Percentiles rank a stretch among this genome's conserved stretches.
Evolutionary conservation across 2,113 vertebrate species (phyloP).

Genomic region (Delphinus delphis): DNA sequence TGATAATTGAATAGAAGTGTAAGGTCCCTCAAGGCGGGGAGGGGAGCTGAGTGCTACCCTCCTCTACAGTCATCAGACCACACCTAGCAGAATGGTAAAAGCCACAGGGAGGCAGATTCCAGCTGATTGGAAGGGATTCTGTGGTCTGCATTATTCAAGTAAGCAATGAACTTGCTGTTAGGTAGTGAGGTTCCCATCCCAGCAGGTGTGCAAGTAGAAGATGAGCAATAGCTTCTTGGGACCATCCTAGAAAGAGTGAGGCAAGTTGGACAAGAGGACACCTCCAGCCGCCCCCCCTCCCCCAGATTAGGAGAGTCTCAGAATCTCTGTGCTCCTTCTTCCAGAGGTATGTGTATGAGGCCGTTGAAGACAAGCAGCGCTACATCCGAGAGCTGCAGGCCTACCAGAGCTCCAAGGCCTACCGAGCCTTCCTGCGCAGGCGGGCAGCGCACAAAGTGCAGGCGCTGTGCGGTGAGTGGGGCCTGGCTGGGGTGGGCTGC

Average conservation of each 20-base stretch:
- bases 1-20: neutral
- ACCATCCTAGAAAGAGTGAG: neutral
- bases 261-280: neutral
- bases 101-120: neutral
- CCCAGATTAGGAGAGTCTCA: neutral
- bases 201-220: neutral
- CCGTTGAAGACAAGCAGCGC: conserved; percentile 13
- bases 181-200: neutral
- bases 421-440: conserved; percentile 55
- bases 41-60: no score
- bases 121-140: neutral
- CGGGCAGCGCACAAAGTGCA: neutral
- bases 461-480: neutral
- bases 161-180: neutral
- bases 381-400: conserved; percentile 40
- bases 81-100: neutral
- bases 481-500: accelerated
- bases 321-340: neutral
- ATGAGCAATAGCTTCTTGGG: neutral
- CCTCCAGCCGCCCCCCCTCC: accelerated
- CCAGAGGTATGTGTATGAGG: conserved; percentile 48
- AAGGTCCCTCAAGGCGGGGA: neutral
- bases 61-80: neutral
- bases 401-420: conserved; percentile 31
- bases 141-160: neutral